Evolutionary conservation across 92 coral and sea anemone genomes (phyloP), one percentile per base, ranked within the genome.

Genomic region (Epizoanthus ramosus): DNA sequence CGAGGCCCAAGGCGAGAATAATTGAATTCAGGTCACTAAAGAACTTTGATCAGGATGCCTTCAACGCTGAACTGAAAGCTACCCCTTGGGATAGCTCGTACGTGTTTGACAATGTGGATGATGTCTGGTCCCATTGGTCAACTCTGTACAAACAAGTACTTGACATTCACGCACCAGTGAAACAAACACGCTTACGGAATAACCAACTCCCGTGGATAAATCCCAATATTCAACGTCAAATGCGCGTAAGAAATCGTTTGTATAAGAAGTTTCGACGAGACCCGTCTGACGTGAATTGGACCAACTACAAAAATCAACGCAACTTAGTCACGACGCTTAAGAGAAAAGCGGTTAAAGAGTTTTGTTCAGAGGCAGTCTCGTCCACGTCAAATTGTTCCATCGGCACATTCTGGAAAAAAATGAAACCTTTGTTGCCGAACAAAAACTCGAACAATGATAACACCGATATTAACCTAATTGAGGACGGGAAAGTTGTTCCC

Each of bases 81-180:
- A 74, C 50, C 47, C 93, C 90, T 3, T 90, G 93, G 90, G 88
- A 90, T 71, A 88, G 87, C 45, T 67, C 88, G 58, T 79, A 86
- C 74, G 68, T 63, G 22, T 80, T 69, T 86, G 90, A 87, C 84
- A 75, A 87, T 64, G 76, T 75, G 18, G 87, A 87, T 65, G 87
- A 81, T n/a, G 67, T 87, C 19, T 87, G 90, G 90, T 67, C 71
- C 13, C 87, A 87, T n/a, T 81, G 90, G 86, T 80, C 90, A 57
- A 61, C 50, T 41, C 74, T 87, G 54, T 87, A 73, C 66, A 75
- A 81, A 74, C 84, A 87, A 75, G 37, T 75, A n/a, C 79, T 87
- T 37, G 79, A 87, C 68, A 56, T 63, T 10, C 87, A 87, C 33
- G 83, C 68, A 17, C 84, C 84, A 10, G 73, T 83, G 59, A 57